phyloP scores from a whole-genome alignment of 2,888 invertebrate species.

The Pachydiplax longipennis region DNA sequence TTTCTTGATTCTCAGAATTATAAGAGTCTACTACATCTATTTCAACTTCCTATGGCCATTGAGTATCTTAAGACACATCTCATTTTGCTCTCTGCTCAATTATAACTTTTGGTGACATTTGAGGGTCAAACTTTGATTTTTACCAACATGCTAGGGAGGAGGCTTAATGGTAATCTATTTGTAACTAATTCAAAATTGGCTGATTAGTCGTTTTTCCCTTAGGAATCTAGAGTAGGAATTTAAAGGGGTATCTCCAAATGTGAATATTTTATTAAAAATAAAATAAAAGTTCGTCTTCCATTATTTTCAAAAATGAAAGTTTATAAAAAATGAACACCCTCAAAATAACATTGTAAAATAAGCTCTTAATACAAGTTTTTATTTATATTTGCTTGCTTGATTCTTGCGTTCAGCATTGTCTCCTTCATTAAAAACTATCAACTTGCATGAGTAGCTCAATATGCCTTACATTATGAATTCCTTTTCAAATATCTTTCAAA shows the following conservation, averaged over 20 bases:
- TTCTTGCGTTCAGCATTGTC: too few species aligned
- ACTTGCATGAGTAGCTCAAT: too few species aligned
- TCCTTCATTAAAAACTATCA: too few species aligned
- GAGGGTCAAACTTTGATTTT: background rate
- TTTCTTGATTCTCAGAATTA: too few species aligned
- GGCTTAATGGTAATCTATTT: background rate
- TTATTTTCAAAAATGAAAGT: background rate
- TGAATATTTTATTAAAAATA: background rate
- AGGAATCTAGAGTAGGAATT: background rate
- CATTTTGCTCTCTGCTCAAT: too few species aligned
- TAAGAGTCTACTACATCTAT: too few species aligned
- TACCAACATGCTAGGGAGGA: background rate
- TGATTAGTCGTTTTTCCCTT: background rate
- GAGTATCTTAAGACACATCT: too few species aligned
- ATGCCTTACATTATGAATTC: too few species aligned
- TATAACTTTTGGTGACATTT: background rate
- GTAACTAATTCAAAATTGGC: background rate
- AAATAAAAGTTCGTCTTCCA: constrained; percentile 24
- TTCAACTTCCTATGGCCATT: too few species aligned
- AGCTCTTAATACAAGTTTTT: too few species aligned
- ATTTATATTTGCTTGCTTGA: too few species aligned
- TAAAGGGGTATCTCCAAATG: background rate
- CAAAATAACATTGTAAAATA: background rate
- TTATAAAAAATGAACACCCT: background rate
- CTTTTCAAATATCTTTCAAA: too few species aligned